Base-by-base conservation (phyloP, 2,113 vertebrate species). In the Phainopepla nitens region DNA sequence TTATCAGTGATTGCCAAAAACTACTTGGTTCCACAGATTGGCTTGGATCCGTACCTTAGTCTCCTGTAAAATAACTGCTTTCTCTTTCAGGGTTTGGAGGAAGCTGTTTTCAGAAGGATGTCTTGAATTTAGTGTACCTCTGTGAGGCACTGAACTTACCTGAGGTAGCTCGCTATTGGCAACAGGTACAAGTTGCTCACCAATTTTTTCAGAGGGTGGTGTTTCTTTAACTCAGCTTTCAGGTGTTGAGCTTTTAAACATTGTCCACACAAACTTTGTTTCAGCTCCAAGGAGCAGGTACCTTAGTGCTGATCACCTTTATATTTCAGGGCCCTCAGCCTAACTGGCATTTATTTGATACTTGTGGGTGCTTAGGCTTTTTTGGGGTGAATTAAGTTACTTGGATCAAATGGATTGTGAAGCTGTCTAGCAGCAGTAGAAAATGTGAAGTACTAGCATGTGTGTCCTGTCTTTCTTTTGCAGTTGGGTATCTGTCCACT, bases 61-160 rank as follows among this genome's bases (percentile, higher is more conserved):
- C 25, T 57, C n/a, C 13, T 58, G 19, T 87, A 60, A 86, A 87
- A 68, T 44, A 87, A 87, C 11, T 3, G 6, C 53, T 81, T 83
- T 90, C 47, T 36, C 17, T 96, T 92, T 83, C 83, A 99, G 99
- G 99, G 50, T 99, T 99, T 95, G 99, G 99, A 95, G 99, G 99
- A 39, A 99, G 99, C 97, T 99, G 99, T 97, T 99, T 99, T 96
- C 99, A 99, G 96, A 99, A 99, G 96, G 99, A 99, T 93, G 99
- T 99, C 82, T 97, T 99, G 89, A 99, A 99, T 95, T 97, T 99
- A 95, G 99, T 99, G 53, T 99, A 99, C 95, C 98, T 99, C 80
- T 99, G 99, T 81, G 99, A 99, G 96, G 99, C 99, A 64, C 98
- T 99, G 90, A 99, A 99, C 95, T 97, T 99, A 64, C 99, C 99